phyloP scores from a whole-genome alignment of 2,113 vertebrate species.

The Marmota flaviventris region DNA sequence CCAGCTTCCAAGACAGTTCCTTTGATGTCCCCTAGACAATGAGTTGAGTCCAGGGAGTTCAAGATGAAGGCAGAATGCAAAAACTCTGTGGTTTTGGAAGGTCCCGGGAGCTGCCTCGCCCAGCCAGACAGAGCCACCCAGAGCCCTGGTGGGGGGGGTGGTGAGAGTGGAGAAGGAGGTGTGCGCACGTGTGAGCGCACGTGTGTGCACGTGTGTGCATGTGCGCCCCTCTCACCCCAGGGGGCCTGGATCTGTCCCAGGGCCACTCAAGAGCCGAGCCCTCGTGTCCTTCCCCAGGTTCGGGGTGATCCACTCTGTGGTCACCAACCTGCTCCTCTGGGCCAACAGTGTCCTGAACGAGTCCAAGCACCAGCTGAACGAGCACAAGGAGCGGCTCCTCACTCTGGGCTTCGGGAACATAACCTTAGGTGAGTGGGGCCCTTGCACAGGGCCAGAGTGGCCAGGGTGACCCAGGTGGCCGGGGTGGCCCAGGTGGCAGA shows the following conservation, averaged over 20 bases:
- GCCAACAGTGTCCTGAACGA: constrained; percentile 95
- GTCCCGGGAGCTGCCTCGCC: background rate
- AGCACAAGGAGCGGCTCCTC: constrained; percentile 93
- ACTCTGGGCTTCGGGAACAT: constrained; percentile 93
- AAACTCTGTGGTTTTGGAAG: background rate
- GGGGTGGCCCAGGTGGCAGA: no score
- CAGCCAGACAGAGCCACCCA: background rate
- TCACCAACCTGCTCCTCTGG: constrained; percentile 98
- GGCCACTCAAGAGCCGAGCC: background rate
- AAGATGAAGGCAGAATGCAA: background rate
- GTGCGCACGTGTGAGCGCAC: accelerated
- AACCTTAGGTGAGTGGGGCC: constrained; percentile 90
- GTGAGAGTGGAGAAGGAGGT: background rate
- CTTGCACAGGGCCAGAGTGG: background rate
- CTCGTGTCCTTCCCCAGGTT: constrained; percentile 89
- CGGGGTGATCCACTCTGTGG: constrained; percentile 97
- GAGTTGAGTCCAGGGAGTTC: background rate
- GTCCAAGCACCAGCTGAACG: constrained; percentile 95
- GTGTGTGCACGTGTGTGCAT: background rate
- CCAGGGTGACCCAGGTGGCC: no score
- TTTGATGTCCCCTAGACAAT: background rate
- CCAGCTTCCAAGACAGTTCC: background rate
- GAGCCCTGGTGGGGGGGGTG: background rate
- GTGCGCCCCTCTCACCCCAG: accelerated
- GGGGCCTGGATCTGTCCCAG: background rate